phyloP scores from a whole-genome alignment of 2,888 invertebrate genomes.

The Scaptomyza caliginosa region DNA sequence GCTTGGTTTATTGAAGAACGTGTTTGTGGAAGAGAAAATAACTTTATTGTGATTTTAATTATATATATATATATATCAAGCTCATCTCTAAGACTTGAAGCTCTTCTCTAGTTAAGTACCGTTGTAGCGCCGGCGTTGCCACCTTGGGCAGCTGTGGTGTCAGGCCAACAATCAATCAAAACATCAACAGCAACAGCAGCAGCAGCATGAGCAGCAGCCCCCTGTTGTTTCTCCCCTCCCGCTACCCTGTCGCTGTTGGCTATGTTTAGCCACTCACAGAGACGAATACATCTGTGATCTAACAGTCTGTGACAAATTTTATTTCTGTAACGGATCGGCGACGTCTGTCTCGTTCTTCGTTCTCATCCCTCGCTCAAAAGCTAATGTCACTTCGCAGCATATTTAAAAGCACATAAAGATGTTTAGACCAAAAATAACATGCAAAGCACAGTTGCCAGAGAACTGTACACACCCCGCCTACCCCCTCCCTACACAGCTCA shows the following conservation, averaged over 20 bases:
- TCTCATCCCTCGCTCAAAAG: constrained; percentile 49
- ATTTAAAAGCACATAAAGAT: constrained; percentile 80
- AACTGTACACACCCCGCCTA: constrained; percentile 13
- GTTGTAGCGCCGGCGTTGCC: constrained; percentile 25
- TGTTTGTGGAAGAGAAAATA: background rate
- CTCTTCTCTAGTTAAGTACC: background rate
- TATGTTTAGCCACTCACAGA: constrained; percentile 57
- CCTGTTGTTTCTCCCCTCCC: constrained; percentile 1
- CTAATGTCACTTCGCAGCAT: constrained; percentile 79
- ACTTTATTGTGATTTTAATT: too few relatives aligned
- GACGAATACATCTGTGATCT: constrained; percentile 60
- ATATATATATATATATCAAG: too few relatives aligned
- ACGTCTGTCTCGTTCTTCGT: constrained; percentile 51
- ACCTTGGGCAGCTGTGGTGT: constrained; percentile 55
- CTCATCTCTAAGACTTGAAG: background rate
- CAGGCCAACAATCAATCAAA: constrained; percentile 69
- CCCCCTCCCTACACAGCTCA: background rate
- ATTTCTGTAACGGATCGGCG: constrained; percentile 77
- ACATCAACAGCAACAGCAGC: constrained; percentile 61
- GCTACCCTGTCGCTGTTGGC: constrained; percentile 42
- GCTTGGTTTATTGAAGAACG: constrained; percentile 21
- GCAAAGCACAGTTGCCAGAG: constrained; percentile 33
- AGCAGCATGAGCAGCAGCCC: constrained; percentile 25
- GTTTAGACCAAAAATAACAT: constrained; percentile 77
- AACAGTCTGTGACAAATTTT: constrained; percentile 78